A percentile compares a stretch with the other conserved stretches of the same genome.
Conservation (phyloP, 2,113 vertebrate species). For the Nasalis larvatus region DNA sequence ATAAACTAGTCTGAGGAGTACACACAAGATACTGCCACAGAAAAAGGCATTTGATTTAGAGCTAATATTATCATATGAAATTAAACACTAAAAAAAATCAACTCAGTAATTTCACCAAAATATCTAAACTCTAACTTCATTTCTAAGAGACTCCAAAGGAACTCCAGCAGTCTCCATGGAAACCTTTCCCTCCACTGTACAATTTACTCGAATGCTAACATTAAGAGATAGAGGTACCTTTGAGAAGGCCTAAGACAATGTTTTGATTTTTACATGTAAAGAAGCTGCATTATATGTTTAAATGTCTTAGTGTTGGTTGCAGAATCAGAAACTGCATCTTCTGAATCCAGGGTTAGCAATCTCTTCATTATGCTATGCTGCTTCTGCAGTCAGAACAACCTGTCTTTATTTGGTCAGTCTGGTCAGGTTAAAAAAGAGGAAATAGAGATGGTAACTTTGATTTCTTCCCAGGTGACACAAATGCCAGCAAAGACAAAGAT, state of each 20-base stretch:
- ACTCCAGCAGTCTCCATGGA: constrained; percentile 31
- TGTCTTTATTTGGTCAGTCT: background rate
- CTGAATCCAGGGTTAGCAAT: background rate
- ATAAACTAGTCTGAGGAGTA: background rate
- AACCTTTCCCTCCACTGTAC: background rate
- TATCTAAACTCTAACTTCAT: constrained; percentile 10
- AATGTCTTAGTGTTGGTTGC: background rate
- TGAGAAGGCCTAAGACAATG: background rate
- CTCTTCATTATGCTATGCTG: background rate
- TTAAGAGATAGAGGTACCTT: background rate
- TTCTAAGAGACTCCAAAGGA: constrained; percentile 41
- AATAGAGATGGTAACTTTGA: background rate
- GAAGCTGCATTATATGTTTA: background rate
- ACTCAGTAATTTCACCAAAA: constrained; percentile 31
- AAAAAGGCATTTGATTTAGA: background rate
- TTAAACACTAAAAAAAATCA: background rate
- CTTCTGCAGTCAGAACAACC: background rate
- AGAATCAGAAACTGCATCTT: background rate
- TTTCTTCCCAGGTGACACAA: background rate
- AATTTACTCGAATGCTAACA: constrained; percentile 21
- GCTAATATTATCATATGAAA: background rate
- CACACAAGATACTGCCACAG: background rate
- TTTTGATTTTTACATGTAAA: background rate
- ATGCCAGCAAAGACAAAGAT: background rate
- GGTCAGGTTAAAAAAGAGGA: background rate